Evolutionary conservation across 2,113 vertebrate genomes (phyloP).

Genomic region (Tursiops truncatus): DNA sequence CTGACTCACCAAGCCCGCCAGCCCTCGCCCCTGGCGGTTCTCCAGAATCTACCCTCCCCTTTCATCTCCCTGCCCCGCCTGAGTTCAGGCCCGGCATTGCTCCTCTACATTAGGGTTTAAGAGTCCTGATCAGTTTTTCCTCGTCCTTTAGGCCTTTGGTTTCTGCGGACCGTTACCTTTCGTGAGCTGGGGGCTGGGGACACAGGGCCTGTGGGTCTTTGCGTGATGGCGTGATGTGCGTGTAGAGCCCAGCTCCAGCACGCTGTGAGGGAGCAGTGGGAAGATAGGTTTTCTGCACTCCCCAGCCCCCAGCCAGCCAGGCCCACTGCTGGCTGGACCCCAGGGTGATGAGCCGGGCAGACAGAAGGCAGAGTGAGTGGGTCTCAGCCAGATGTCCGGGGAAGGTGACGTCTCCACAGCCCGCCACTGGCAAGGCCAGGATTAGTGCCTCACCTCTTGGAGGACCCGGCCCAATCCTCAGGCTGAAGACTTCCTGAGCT

Average conservation of each 20-base stretch:
- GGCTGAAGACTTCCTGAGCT: neutral
- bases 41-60: neutral
- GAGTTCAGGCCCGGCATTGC: neutral
- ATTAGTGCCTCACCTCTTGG: neutral
- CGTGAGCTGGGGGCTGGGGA: neutral
- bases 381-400: neutral
- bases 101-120: neutral
- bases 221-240: fast-evolving
- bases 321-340: neutral
- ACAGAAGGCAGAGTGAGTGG: neutral
- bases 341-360: neutral
- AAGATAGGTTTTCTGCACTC: neutral
- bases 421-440: neutral
- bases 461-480: neutral
- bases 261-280: neutral
- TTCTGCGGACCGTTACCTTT: neutral
- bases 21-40: neutral
- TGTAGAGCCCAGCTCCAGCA: neutral
- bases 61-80: neutral
- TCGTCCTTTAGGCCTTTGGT: neutral
- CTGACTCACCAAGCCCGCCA: neutral
- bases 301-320: neutral
- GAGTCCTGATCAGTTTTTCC: neutral
- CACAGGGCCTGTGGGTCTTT: neutral
- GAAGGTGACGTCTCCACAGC: neutral